These are phyloP conservation scores for Laspeyria flexula DNA, from an alignment of 2,888 invertebrate species.

Conservation along the genomic window DNA sequence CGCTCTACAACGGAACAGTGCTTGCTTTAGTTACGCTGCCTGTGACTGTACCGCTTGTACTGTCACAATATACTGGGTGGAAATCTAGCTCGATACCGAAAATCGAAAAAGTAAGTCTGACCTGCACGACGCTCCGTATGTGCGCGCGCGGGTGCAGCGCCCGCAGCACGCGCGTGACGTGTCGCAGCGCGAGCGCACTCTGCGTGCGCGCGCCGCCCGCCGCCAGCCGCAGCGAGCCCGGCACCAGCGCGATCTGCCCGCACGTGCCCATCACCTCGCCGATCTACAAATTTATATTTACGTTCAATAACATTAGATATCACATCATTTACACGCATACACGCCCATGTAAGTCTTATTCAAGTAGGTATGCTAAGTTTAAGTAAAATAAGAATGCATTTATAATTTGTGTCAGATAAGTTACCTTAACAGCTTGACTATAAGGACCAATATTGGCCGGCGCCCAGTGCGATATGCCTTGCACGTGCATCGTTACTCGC, in stretches of 20 bases:
- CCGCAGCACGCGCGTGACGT: conserved; percentile 92
- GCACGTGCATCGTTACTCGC: conserved; percentile 96
- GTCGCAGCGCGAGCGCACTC: conserved; percentile 93
- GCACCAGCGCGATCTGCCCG: conserved; percentile 96
- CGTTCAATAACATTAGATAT: too few relatives aligned
- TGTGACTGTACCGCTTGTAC: too few relatives aligned
- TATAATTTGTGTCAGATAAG: too few relatives aligned
- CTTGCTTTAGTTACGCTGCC: not conserved
- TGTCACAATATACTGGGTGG: not conserved
- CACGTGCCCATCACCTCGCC: conserved; percentile 94
- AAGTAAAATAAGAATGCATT: too few relatives aligned
- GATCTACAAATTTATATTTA: conserved; percentile 70
- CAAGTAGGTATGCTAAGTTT: too few relatives aligned
- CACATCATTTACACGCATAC: too few relatives aligned
- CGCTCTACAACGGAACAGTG: conserved; percentile 82
- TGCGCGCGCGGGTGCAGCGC: conserved; percentile 92
- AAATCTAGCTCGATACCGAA: too few relatives aligned
- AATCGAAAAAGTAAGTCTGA: too few relatives aligned
- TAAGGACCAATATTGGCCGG: conserved; percentile 99
- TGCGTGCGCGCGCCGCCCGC: conserved; percentile 92
- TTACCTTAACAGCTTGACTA: conserved; percentile 95
- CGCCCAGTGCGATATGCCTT: conserved; percentile 99
- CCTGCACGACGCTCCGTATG: conserved; percentile 93
- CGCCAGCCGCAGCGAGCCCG: conserved; percentile 72
- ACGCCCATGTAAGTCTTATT: too few relatives aligned